A percentile compares a stretch with the other conserved stretches of the same genome.
Conservation (phyloP, 2,113 vertebrate species). For the Lampris incognitus region DNA sequence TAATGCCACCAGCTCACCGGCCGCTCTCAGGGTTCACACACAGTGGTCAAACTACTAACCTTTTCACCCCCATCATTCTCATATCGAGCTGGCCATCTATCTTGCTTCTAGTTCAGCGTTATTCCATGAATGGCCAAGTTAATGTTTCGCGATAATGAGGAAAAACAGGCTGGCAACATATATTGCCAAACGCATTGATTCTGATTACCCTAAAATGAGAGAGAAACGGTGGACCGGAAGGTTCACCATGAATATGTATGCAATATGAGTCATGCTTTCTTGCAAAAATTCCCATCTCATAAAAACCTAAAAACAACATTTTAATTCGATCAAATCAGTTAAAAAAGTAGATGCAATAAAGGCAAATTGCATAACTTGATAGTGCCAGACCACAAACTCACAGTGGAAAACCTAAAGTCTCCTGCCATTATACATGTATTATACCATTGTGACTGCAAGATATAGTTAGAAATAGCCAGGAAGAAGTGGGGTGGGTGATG, state of each 20-base stretch:
- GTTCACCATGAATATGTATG: no score
- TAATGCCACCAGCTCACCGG: background rate
- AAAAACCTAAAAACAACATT: background rate
- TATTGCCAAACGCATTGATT: constrained; percentile 26
- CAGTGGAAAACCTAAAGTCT: background rate
- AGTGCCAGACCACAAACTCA: no score
- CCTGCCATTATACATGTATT: background rate
- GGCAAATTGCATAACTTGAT: no score
- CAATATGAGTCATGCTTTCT: no score
- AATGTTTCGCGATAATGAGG: constrained; percentile 19
- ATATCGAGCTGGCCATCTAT: constrained; percentile 9
- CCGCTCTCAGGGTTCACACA: constrained; percentile 2
- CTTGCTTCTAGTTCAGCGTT: constrained; percentile 15
- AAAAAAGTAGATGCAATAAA: no score
- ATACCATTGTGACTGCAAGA: background rate
- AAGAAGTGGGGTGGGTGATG: background rate
- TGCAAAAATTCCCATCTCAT: no score
- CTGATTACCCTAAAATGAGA: background rate
- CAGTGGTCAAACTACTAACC: constrained; percentile 8
- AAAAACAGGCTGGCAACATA: constrained; percentile 9
- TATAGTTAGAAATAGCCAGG: background rate
- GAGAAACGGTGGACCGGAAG: background rate
- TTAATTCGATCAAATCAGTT: no score
- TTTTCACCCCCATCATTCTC: constrained; percentile 19
- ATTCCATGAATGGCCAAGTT: background rate